A percentile compares a stretch with the other conserved stretches of the same genome.
Evolutionary conservation across 2,888 invertebrate genomes (phyloP).

Genomic region (Polyploca ridens): DNA sequence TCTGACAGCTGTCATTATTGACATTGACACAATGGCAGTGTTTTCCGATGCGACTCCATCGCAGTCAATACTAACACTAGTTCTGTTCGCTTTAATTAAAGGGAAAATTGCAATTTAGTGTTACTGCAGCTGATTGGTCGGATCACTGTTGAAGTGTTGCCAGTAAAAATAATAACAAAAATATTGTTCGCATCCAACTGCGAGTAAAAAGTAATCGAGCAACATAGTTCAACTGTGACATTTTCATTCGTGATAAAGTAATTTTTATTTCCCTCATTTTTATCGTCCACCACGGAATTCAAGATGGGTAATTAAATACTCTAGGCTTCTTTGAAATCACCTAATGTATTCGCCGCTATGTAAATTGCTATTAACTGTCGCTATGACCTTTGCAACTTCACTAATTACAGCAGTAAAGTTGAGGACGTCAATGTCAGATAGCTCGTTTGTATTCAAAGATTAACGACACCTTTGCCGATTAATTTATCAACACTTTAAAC

Average conservation of each 20-base stretch:
- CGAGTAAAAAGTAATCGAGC: constrained; percentile 4
- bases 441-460: constrained; percentile 4
- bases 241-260: constrained; percentile 6
- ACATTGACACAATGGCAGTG: neutral
- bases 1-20: constrained; percentile 4
- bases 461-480: neutral
- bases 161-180: neutral
- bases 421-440: constrained; percentile 18
- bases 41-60: neutral
- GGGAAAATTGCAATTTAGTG: neutral
- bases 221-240: neutral
- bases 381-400: constrained; percentile 36
- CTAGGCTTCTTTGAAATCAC: neutral
- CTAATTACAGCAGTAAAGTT: constrained; percentile 33
- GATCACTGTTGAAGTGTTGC: constrained; percentile 5
- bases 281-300: neutral
- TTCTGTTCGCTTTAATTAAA: neutral
- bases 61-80: neutral
- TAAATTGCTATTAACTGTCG: constrained; percentile 37
- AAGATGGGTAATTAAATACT: constrained; percentile 2
- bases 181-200: neutral
- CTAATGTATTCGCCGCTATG: constrained; percentile 22
- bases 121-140: neutral
- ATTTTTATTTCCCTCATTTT: neutral
- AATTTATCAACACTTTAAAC: neutral